Evolutionary conservation across 2,797 vertebrate species (phyloP).

Genomic region (Australoheros facetus): DNA sequence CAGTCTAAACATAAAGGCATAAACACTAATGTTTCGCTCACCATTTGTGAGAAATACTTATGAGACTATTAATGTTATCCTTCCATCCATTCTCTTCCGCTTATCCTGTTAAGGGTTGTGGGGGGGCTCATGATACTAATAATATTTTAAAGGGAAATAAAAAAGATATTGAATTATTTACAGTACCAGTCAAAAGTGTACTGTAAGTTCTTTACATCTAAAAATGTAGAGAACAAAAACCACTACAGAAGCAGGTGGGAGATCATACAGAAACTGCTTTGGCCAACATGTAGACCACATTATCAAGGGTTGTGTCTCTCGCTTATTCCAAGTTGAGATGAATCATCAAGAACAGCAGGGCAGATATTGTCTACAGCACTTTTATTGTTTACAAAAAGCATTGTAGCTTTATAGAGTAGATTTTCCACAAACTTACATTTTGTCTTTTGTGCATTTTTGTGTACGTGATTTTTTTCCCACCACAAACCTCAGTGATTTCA

Average conservation of each 20-base stretch:
- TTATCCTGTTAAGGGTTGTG: too few species aligned
- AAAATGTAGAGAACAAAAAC: fast-evolving
- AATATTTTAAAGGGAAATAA: fast-evolving
- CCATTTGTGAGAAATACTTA: fast-evolving
- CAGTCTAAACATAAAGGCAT: neutral
- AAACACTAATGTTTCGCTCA: neutral
- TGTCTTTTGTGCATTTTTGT: neutral
- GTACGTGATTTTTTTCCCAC: neutral
- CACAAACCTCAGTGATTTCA: neutral
- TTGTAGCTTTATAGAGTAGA: neutral
- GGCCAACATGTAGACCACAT: neutral
- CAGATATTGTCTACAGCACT: neutral
- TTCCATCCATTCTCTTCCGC: too few species aligned
- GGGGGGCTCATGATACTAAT: neutral
- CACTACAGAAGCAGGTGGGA: neutral
- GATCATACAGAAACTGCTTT: neutral
- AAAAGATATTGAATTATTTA: neutral
- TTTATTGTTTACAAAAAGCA: neutral
- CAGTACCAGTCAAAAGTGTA: too few species aligned
- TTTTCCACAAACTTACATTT: neutral
- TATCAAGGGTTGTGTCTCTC: neutral
- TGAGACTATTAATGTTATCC: fast-evolving
- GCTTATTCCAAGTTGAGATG: neutral
- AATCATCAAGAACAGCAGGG: fast-evolving
- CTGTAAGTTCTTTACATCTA: neutral